Percentiles rank a stretch among this genome's conserved stretches.
Evolutionary conservation across 2,113 vertebrate species (phyloP).

Genomic region (Tychaedon coryphoeus): DNA sequence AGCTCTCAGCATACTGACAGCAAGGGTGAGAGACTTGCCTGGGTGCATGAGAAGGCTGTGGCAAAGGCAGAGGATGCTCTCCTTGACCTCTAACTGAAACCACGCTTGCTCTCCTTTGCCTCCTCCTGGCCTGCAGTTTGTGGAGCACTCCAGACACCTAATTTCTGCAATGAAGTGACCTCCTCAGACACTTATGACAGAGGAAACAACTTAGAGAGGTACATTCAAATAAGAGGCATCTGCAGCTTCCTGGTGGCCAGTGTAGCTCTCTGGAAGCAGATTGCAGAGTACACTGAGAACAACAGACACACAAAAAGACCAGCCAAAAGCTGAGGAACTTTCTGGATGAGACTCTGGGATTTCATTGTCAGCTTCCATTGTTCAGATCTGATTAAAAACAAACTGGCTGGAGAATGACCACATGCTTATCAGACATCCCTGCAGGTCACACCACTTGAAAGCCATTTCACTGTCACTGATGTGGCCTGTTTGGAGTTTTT

Average conservation of each 20-base stretch:
- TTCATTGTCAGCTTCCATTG: conserved; percentile 14
- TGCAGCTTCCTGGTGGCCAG: not conserved
- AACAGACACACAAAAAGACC: not conserved
- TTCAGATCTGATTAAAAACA: conserved; percentile 30
- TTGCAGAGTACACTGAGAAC: not conserved
- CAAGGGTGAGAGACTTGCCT: not conserved
- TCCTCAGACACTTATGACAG: not conserved
- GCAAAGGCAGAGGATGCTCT: not conserved
- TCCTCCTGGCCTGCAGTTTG: not conserved
- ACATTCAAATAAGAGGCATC: not conserved
- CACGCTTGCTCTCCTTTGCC: not conserved
- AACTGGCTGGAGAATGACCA: not conserved
- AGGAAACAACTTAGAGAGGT: not conserved
- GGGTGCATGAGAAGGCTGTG: not conserved
- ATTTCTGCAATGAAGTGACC: not conserved
- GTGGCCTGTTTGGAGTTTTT: not conserved
- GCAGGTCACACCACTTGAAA: not conserved
- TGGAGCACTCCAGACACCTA: not conserved
- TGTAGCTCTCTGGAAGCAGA: not conserved
- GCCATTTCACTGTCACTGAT: not conserved
- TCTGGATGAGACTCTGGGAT: conserved; percentile 11
- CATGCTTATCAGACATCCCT: not conserved
- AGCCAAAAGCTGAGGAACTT: conserved; percentile 29
- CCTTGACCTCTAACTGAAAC: not conserved
- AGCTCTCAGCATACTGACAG: not conserved